Evolutionary conservation across 2,797 vertebrate species (phyloP).

Genomic region (Psittacula echo): DNA sequence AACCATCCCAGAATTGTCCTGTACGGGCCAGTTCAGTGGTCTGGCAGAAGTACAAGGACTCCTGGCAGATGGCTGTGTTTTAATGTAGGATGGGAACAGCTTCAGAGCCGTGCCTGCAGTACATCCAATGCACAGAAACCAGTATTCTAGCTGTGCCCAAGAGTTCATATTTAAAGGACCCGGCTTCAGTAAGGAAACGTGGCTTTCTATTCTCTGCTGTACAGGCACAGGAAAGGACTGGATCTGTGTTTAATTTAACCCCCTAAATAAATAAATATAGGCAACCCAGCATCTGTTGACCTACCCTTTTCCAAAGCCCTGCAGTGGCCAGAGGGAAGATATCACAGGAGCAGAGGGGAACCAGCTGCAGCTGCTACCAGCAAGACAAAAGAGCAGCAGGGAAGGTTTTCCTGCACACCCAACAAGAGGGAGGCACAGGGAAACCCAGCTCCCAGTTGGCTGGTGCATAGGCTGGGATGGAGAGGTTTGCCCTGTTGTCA

Average conservation of each 20-base stretch:
- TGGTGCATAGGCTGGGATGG: neutral
- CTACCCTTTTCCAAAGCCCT: neutral
- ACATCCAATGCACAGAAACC: neutral
- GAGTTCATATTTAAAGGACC: neutral
- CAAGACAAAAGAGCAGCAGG: neutral
- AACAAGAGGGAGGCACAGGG: neutral
- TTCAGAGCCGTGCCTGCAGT: neutral
- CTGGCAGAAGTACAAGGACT: neutral
- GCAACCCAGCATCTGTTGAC: neutral
- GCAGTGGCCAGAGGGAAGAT: neutral
- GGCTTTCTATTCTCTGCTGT: neutral
- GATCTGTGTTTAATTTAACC: neutral
- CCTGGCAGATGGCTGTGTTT: neutral
- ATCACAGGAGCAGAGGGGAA: neutral
- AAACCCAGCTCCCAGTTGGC: neutral
- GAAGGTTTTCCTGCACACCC: neutral
- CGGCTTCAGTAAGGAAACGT: neutral
- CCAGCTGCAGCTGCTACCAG: neutral
- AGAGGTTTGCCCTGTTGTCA: rapidly evolving
- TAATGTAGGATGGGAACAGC: neutral
- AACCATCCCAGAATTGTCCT: conserved; percentile 12
- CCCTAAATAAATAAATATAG: neutral
- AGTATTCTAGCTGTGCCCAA: neutral
- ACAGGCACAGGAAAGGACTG: neutral
- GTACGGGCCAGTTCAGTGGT: neutral